Base-by-base conservation (phyloP, 2,113 vertebrate species). In the Hymenochirus boettgeri region DNA sequence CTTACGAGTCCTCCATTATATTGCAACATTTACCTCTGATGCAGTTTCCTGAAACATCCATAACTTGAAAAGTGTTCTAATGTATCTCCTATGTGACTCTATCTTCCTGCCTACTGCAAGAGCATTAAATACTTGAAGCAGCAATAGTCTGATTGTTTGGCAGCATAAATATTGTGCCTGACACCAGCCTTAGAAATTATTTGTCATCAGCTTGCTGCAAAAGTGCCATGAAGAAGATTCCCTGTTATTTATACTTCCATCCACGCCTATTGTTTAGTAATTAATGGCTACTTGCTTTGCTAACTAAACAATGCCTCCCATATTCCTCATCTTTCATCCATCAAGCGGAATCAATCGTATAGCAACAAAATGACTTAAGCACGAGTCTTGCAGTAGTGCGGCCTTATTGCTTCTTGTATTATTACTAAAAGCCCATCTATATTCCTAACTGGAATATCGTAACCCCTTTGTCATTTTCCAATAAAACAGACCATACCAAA, bases 401-500 rank as follows among this genome's bases (percentile, higher is more conserved):
- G 77, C 80, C 85, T 70, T 85, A 81, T 86, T 75, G 81, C 75
- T 74, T 81, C 75, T 85, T 84, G 75, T 76, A 87, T 88, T 88
- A 88, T 88, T 88, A 86, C 82, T 81, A 86, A 86, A 82, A 82
- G 78, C 76, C 75, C 85, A 89, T 90, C 85, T 88, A 90, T 90
- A 88, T 89, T 88, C 85, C 82, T 85, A 83, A 88, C 84, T 75
- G 82, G 80, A 82, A 84, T 84, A 82, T 83, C 82, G 83, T 87
- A 86, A 86, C 85, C 87, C 82, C 82, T 88, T 89, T 89, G 87
- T 89, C 86, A 89, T 85, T 87, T 89, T 89, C 85, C 86, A 86
- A 88, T 90, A 88, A 89, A 87, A 86, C 85, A 85, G 82, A 86
- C 87, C 82, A 84, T 86, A 88, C 80, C 88, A 89, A 90, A 91